phyloP scores from a whole-genome alignment of 2,113 vertebrate species.

The Vanacampus margaritifer region DNA sequence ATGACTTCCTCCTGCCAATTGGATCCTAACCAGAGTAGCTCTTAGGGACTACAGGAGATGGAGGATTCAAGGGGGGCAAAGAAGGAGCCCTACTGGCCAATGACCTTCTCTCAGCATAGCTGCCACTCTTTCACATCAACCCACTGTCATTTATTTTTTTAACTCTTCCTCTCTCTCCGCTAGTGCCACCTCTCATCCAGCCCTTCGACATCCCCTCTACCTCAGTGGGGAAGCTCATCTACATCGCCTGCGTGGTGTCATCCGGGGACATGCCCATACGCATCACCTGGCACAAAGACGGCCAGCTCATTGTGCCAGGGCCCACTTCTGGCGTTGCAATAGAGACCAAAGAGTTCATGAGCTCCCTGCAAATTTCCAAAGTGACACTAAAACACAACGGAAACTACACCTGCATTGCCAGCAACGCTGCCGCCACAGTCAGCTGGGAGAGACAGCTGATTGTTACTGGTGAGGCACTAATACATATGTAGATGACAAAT shows the following conservation, averaged over 20 bases:
- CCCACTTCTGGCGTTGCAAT: conserved; percentile 90
- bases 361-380: conserved; percentile 97
- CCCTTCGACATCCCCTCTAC: conserved; percentile 97
- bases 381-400: conserved; percentile 97
- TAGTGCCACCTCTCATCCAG: conserved; percentile 97
- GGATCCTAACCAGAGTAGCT: conserved; percentile 79
- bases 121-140: conserved; percentile 41
- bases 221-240: conserved; percentile 97
- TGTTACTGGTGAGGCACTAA: conserved; percentile 82
- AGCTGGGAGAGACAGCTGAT: conserved; percentile 95
- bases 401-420: conserved; percentile 99
- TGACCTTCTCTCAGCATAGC: conserved; percentile 64
- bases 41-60: conserved; percentile 73
- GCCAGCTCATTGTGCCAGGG: conserved; percentile 90
- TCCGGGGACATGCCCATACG: conserved; percentile 99
- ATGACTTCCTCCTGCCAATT: conserved; percentile 79
- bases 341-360: conserved; percentile 99
- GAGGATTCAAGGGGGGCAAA: conserved; percentile 18
- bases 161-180: conserved; percentile 7
- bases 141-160: conserved; percentile 18
- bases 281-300: conserved; percentile 98
- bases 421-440: conserved; percentile 92
- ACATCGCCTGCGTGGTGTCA: conserved; percentile 97
- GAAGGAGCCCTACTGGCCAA: conserved; percentile 57
- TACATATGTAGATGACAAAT: too few relatives aligned